Evolutionary conservation across 2,888 invertebrate species (phyloP).

Genomic region (Dynastes grantii): DNA sequence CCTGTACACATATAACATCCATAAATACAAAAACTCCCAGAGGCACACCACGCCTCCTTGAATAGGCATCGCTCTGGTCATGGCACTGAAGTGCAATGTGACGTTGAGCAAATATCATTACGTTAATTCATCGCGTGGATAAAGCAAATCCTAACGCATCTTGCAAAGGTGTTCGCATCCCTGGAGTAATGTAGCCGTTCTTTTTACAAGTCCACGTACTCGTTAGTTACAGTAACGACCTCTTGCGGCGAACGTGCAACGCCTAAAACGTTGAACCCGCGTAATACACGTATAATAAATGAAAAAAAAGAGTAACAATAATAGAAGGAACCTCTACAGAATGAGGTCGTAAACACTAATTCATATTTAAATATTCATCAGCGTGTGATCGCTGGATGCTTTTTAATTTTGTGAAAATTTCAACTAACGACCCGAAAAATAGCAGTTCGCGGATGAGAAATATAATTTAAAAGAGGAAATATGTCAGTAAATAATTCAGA

Average conservation of each 20-base stretch:
- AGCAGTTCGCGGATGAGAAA: background rate
- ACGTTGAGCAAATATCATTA: background rate
- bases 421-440: background rate
- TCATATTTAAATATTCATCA: conserved; percentile 22
- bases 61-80: too few relatives aligned
- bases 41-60: conserved; percentile 7
- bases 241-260: background rate
- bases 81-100: background rate
- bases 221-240: conserved; percentile 6
- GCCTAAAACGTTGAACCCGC: conserved; percentile 23
- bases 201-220: background rate
- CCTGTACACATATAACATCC: too few relatives aligned
- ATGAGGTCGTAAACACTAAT: conserved; percentile 23
- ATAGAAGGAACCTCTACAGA: conserved; percentile 12
- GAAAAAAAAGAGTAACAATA: conserved; percentile 24
- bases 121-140: background rate
- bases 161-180: conserved; percentile 3
- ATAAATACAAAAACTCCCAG: conserved; percentile 13
- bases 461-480: background rate
- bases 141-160: background rate
- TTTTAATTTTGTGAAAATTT: conserved; percentile 12
- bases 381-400: background rate
- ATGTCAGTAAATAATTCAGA: too few relatives aligned
- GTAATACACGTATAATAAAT: background rate
- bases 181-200: background rate